These are phyloP conservation scores for Orius laevigatus DNA, from an alignment of 1,140 invertebrate species.

Conservation along the genomic window DNA sequence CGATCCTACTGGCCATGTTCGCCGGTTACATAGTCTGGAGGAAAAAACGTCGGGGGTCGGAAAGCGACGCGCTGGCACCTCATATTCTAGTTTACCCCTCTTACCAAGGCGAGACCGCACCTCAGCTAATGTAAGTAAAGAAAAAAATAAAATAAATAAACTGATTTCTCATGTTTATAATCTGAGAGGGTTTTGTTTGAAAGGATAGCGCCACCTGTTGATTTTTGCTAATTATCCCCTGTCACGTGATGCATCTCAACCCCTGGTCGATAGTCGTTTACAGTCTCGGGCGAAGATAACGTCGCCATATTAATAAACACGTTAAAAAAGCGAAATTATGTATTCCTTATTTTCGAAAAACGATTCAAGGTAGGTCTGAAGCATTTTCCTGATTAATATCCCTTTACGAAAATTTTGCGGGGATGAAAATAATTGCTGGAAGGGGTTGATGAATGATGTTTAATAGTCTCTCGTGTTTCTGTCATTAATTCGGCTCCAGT, in stretches of 20 bases:
- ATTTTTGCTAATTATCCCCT: neutral
- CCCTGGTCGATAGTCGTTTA: neutral
- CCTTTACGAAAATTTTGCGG: too few species aligned
- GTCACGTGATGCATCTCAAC: neutral
- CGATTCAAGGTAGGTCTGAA: too few species aligned
- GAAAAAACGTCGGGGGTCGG: constrained; percentile 3
- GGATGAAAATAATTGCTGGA: too few species aligned
- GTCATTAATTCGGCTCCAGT: too few species aligned
- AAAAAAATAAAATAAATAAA: neutral
- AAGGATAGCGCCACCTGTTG: neutral
- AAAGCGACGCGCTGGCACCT: constrained; percentile 14
- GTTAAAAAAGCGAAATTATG: too few species aligned
- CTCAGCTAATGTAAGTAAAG: constrained; percentile 19
- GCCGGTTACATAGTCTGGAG: constrained; percentile 10
- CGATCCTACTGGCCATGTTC: neutral
- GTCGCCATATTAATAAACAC: too few species aligned
- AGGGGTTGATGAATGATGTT: too few species aligned
- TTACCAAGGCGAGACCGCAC: constrained; percentile 15
- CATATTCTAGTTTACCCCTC: constrained; percentile 20
- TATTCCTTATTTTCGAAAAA: too few species aligned
- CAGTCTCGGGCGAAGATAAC: too few species aligned
- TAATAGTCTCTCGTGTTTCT: too few species aligned
- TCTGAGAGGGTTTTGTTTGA: neutral
- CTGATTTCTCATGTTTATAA: neutral
- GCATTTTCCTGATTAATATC: too few species aligned